These are phyloP conservation scores for Sebastes matsubarae DNA, from an alignment of 2,797 vertebrate genomes.

Conservation along the genomic window DNA sequence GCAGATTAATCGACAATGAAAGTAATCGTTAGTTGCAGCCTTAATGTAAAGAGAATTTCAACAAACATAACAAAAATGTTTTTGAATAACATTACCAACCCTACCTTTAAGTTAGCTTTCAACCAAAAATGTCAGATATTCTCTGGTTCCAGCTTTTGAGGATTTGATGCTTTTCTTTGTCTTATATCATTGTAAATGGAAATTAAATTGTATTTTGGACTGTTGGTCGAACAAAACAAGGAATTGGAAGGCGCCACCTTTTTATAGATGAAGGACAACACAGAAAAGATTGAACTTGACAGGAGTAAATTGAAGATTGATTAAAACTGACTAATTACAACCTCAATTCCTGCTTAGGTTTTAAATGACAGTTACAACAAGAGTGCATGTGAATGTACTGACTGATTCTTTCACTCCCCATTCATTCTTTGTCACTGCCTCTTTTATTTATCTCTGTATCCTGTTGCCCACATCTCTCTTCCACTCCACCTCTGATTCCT, in stretches of 20 bases:
- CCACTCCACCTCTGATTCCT: constrained; percentile 17
- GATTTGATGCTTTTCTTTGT: background rate
- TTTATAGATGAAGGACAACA: background rate
- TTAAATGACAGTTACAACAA: background rate
- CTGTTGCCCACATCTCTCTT: constrained; percentile 5
- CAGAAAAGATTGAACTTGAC: background rate
- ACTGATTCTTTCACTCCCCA: background rate
- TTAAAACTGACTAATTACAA: background rate
- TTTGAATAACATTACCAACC: no score
- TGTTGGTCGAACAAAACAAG: background rate
- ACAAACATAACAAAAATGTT: background rate
- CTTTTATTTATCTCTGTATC: constrained; percentile 12
- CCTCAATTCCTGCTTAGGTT: background rate
- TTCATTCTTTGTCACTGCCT: background rate
- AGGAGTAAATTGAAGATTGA: background rate
- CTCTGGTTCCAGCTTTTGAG: background rate
- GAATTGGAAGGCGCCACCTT: background rate
- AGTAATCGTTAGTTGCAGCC: no score
- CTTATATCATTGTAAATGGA: background rate
- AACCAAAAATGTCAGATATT: background rate
- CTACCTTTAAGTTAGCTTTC: background rate
- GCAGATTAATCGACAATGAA: no score
- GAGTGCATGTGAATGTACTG: background rate
- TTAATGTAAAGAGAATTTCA: no score
- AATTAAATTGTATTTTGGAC: background rate